A percentile compares a stretch with the other conserved stretches of the same genome.
These are phyloP conservation scores for Drosophila watanabei DNA, from an alignment of 1,140 invertebrate genomes.

Conservation along the genomic window DNA sequence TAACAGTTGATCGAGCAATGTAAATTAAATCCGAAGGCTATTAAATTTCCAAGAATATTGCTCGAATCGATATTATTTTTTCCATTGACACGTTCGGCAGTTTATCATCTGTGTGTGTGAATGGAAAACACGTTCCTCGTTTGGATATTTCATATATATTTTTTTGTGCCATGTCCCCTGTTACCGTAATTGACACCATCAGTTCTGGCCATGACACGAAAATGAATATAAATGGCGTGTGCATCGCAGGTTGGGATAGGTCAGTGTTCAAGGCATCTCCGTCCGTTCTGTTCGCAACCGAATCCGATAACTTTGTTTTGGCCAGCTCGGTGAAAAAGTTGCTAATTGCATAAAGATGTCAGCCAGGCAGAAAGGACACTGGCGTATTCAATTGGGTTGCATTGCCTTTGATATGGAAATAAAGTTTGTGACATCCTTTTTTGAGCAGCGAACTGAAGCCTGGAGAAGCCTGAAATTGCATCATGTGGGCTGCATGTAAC, in stretches of 20 bases:
- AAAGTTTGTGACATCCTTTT: background rate
- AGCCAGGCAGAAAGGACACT: constrained; percentile 12
- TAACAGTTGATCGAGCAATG: constrained; percentile 11
- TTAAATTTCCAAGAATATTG: constrained; percentile 8
- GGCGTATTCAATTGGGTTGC: constrained; percentile 30
- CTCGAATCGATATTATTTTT: constrained; percentile 25
- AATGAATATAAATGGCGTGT: constrained; percentile 64
- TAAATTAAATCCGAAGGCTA: constrained; percentile 17
- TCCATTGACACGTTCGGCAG: constrained; percentile 10
- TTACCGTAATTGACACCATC: constrained; percentile 60
- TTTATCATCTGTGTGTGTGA: constrained; percentile 9
- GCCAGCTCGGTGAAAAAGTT: constrained; percentile 17
- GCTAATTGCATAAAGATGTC: constrained; percentile 49
- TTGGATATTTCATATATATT: constrained; percentile 13
- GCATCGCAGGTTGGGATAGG: constrained; percentile 52
- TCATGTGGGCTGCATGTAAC: constrained; percentile 9
- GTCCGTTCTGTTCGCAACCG: constrained; percentile 11
- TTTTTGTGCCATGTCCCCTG: background rate
- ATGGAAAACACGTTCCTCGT: constrained; percentile 17
- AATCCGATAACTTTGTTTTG: constrained; percentile 55
- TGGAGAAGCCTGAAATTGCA: constrained; percentile 27
- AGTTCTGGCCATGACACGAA: constrained; percentile 62
- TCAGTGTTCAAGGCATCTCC: constrained; percentile 38
- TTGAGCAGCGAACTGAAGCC: background rate
- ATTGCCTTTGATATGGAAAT: constrained; percentile 45